These are phyloP conservation scores for Hippasteria phrygiana DNA, from an alignment of 53 echinoderm and acorn worm genomes.

Conservation along the genomic window DNA sequence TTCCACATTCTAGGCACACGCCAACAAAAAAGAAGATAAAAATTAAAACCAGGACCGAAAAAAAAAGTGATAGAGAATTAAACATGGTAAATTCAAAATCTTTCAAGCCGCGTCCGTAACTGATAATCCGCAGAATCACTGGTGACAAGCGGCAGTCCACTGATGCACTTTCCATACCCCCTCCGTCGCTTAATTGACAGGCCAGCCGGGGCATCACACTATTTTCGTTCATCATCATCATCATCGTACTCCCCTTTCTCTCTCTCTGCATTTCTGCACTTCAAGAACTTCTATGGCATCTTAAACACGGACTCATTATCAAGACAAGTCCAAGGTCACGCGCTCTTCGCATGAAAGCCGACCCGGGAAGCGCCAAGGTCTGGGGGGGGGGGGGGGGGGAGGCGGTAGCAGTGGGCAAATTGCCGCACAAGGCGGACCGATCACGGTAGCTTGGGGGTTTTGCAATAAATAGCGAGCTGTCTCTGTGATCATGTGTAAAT, in stretches of 20 bases:
- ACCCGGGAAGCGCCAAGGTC: conserved; percentile 11
- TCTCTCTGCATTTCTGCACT: conserved; percentile 6
- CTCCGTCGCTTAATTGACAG: conserved; percentile 35
- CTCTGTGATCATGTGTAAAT: conserved; percentile 37
- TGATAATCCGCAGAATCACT: conserved; percentile 45
- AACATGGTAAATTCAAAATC: conserved; percentile 42
- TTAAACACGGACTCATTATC: conserved; percentile 18
- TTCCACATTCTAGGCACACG: neutral
- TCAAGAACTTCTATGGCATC: neutral
- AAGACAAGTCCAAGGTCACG: conserved; percentile 44
- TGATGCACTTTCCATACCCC: conserved; percentile 47
- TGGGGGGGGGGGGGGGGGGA: neutral
- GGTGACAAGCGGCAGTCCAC: conserved; percentile 25
- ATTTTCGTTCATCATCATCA: conserved; percentile 20
- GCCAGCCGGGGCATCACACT: conserved; percentile 58
- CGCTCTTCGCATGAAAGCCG: neutral
- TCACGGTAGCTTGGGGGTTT: neutral
- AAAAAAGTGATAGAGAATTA: conserved; percentile 34
- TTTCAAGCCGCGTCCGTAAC: conserved; percentile 20
- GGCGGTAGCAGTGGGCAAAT: neutral
- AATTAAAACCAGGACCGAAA: neutral
- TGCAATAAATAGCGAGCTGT: neutral
- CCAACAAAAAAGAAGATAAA: neutral
- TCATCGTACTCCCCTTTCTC: neutral
- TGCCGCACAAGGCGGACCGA: neutral